Evolutionary conservation across 2,113 vertebrate genomes (phyloP).

Genomic region (Antigone vipio): DNA sequence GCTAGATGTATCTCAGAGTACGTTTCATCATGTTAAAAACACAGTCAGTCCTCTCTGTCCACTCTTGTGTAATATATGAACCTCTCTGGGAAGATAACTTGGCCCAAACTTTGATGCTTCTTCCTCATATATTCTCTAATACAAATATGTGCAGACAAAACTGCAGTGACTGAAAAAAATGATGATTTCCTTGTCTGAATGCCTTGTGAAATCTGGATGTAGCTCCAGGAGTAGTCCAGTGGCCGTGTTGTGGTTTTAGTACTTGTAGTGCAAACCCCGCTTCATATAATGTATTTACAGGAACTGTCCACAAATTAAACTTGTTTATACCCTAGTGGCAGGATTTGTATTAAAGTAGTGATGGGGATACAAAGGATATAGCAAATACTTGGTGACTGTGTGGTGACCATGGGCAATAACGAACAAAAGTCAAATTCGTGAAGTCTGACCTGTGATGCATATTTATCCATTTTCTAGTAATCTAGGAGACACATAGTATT

Average conservation of each 20-base stretch:
- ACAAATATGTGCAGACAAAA: not conserved
- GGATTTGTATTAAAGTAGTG: not conserved
- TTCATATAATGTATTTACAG: not conserved
- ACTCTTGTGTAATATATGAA: not conserved
- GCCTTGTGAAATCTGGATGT: not conserved
- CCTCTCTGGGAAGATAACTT: not conserved
- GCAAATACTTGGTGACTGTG: not conserved
- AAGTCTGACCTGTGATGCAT: not conserved
- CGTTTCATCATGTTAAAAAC: not conserved
- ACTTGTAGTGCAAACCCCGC: rapidly evolving
- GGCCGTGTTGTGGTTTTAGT: not conserved
- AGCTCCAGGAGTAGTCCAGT: not conserved
- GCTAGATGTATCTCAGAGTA: not conserved
- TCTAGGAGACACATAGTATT: not conserved
- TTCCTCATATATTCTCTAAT: not conserved
- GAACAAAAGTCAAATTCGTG: not conserved
- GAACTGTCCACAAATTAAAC: not conserved
- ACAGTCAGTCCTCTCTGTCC: not conserved
- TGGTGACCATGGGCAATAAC: not conserved
- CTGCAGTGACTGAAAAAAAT: not conserved
- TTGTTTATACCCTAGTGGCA: not conserved
- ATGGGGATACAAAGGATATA: not conserved
- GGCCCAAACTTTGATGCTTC: not conserved
- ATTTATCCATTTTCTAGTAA: not conserved
- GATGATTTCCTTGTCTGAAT: not conserved